Base-by-base conservation (phyloP, 2,113 vertebrate species). In the Meleagris gallopavo region DNA sequence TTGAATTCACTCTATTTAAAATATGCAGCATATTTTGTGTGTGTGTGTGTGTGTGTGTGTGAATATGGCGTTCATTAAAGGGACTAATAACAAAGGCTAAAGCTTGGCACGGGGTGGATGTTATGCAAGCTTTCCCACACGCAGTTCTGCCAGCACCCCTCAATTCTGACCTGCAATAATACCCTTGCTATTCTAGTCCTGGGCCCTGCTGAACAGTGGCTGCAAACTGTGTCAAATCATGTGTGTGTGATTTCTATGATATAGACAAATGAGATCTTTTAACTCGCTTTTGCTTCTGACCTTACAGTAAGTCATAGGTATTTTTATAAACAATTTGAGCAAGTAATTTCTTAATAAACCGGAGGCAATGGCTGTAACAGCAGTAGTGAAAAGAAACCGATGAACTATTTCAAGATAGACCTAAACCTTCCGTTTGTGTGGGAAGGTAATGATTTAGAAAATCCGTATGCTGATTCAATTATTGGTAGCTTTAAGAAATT, bases 401-500 rank as follows among this genome's bases (percentile, higher is more conserved):
- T 86, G 61, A 86, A 78, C 85, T 86, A 20, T 93, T 91, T 86
- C 27, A 45, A 74, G 79, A 90, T 54, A 32, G 24, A 67, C 11
- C 25, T n/a, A 76, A 55, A 1, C 69, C 38, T 61, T 72, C 32
- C 93, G 94, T 97, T 97, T 97, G 95, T 96, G 80, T 83, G 92
- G 96, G 81, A 87, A 97, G 90, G 88, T 95, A 97, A 97, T 95
- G 97, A 95, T 96, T 97, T 97, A 83, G 95, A 97, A 97, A 97
- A 97, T 95, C 95, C 92, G 2, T 74, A 45, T 87, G 93, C 95
- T 90, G 77, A 90, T 97, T 96, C 93, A 95, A 92, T 97, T 97
- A 93, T 92, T 95, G 83, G 85, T 96, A 97, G 95, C 92, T 97
- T 89, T 77, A 90, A 94, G 94, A 97, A 96, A 96, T 96, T 95